Evolutionary conservation across 2,888 invertebrate species (phyloP).

Genomic region (Sinhomidia bicolor): DNA sequence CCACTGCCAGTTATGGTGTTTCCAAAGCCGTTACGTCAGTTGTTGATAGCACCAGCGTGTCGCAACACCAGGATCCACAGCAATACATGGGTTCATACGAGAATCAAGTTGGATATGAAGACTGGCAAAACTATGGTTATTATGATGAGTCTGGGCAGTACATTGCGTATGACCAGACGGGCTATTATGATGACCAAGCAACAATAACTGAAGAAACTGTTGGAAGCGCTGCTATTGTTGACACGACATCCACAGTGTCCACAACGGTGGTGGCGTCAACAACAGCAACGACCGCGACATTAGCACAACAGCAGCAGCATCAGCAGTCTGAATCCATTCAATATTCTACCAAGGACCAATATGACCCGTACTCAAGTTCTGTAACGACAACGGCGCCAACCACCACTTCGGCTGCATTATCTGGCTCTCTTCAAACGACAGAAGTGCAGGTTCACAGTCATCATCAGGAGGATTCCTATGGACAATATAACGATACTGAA

Average conservation of each 20-base stretch:
- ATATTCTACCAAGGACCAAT: conserved; percentile 70
- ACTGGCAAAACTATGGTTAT: conserved; percentile 80
- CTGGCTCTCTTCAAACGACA: conserved; percentile 64
- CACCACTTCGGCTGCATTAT: conserved; percentile 45
- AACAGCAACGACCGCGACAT: conserved; percentile 41
- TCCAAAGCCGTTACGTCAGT: conserved; percentile 63
- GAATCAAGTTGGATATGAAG: conserved; percentile 78
- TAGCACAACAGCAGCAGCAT: conserved; percentile 30
- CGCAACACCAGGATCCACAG: conserved; percentile 56
- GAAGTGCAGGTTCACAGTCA: conserved; percentile 66
- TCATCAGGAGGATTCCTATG: conserved; percentile 63
- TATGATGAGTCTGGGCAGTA: conserved; percentile 80
- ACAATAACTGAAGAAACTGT: conserved; percentile 65
- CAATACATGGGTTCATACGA: conserved; percentile 76
- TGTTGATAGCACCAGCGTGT: conserved; percentile 55
- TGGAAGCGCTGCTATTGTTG: conserved; percentile 25
- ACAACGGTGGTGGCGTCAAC: conserved; percentile 44
- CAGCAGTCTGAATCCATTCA: conserved; percentile 58
- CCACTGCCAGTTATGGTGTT: conserved; percentile 40
- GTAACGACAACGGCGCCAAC: conserved; percentile 49
- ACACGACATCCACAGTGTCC: conserved; percentile 58
- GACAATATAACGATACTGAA: conserved; percentile 74
- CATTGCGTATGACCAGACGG: conserved; percentile 78
- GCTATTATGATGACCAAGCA: conserved; percentile 79
- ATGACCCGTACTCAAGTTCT: conserved; percentile 46